A percentile compares a stretch with the other conserved stretches of the same genome.
phyloP scores from a whole-genome alignment of 1,140 invertebrate species.

The Drosophila chauvacae region DNA sequence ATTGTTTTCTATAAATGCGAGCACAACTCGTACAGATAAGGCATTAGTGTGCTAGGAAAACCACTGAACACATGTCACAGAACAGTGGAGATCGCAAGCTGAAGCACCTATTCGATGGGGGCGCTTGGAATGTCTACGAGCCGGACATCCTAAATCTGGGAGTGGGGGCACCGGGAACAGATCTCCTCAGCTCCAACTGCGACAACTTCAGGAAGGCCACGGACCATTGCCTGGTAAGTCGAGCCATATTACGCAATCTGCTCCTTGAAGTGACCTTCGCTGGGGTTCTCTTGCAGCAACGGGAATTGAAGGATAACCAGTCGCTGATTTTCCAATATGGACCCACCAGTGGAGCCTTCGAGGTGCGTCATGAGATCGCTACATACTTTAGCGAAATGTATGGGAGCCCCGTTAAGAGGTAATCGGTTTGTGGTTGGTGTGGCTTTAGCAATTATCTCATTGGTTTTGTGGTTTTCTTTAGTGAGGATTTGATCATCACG shows the following conservation, averaged over 20 bases:
- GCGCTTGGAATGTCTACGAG: slow-evolving; percentile 86
- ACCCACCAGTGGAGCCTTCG: slow-evolving; percentile 85
- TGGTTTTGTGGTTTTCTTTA: slow-evolving; percentile 54
- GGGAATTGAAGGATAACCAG: slow-evolving; percentile 84
- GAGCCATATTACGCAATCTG: background rate
- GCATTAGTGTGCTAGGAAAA: slow-evolving; percentile 17
- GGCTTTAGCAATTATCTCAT: background rate
- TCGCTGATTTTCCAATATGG: slow-evolving; percentile 87
- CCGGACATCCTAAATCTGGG: slow-evolving; percentile 85
- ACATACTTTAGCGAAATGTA: slow-evolving; percentile 85
- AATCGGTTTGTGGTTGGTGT: slow-evolving; percentile 12
- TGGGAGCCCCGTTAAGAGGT: slow-evolving; percentile 84
- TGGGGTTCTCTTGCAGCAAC: slow-evolving; percentile 69
- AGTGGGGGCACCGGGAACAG: slow-evolving; percentile 86
- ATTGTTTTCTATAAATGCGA: slow-evolving; percentile 26
- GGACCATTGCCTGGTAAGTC: slow-evolving; percentile 85
- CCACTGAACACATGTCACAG: slow-evolving; percentile 34
- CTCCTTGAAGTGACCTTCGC: slow-evolving; percentile 7
- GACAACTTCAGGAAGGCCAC: slow-evolving; percentile 85
- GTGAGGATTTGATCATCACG: slow-evolving; percentile 87
- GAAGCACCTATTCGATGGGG: slow-evolving; percentile 86
- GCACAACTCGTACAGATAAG: slow-evolving; percentile 24
- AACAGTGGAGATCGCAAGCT: slow-evolving; percentile 42
- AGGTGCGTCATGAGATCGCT: slow-evolving; percentile 85
- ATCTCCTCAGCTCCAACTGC: slow-evolving; percentile 85